phyloP scores from a whole-genome alignment of 2,888 invertebrate genomes.

The Agrochola lota region DNA sequence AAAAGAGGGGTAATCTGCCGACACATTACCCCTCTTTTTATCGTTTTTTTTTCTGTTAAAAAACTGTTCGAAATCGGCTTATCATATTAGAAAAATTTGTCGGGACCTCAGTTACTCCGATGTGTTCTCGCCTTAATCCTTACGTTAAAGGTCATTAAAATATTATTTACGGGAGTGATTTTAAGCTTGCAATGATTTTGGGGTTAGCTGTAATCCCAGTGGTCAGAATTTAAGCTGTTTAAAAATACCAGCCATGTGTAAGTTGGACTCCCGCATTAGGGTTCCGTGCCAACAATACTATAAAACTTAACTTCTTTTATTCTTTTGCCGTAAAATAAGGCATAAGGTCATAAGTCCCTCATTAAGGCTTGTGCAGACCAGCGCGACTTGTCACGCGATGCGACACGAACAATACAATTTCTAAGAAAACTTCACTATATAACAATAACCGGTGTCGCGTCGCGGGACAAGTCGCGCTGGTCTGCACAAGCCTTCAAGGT shows the following conservation, averaged over 20 bases:
- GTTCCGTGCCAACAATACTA: neutral
- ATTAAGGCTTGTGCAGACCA: no score
- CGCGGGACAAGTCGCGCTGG: no score
- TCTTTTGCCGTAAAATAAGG: neutral
- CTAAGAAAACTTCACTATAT: no score
- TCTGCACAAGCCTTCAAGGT: no score
- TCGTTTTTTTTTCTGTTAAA: no score
- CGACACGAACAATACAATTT: no score
- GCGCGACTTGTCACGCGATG: no score
- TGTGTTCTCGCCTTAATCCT: slow-evolving; percentile 26
- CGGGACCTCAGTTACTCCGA: slow-evolving; percentile 20
- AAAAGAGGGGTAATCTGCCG: slow-evolving; percentile 19
- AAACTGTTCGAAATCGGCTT: slow-evolving; percentile 64
- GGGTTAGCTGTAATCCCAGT: slow-evolving; percentile 16
- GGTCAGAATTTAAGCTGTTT: slow-evolving; percentile 11
- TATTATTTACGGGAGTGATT: slow-evolving; percentile 32
- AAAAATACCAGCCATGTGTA: neutral
- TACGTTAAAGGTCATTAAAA: slow-evolving; percentile 14
- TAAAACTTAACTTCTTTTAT: neutral
- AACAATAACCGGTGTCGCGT: no score
- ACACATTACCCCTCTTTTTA: no score
- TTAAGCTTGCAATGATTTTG: slow-evolving; percentile 2
- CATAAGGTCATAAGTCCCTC: no score
- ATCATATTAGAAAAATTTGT: slow-evolving; percentile 68
- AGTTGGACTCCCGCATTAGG: no score